A percentile compares a stretch with the other conserved stretches of the same genome.
phyloP scores from a whole-genome alignment of 2,797 vertebrate genomes.

The Leptatherina wallacei region DNA sequence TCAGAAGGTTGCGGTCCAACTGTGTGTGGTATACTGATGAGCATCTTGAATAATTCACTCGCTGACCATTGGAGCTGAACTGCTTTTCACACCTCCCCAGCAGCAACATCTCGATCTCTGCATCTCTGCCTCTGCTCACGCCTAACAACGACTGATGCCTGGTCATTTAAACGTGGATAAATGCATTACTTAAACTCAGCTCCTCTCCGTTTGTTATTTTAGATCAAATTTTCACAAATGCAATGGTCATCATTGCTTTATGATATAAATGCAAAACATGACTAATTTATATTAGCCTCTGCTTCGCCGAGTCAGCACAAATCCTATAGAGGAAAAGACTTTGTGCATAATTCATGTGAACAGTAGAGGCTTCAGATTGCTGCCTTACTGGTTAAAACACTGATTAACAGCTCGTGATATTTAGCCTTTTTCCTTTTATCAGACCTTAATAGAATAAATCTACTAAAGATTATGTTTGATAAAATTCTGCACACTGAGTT shows the following conservation, averaged over 20 bases:
- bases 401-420: conserved; percentile 31
- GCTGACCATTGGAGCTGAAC: conserved; percentile 45
- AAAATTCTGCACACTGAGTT: neutral
- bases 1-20: conserved; percentile 33
- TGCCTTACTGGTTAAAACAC: conserved; percentile 46
- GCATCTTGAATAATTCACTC: conserved; percentile 70
- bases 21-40: conserved; percentile 33
- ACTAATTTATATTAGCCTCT: conserved; percentile 44
- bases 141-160: conserved; percentile 27
- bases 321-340: conserved; percentile 34
- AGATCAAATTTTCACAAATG: conserved; percentile 14
- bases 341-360: conserved; percentile 66
- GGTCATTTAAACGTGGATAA: conserved; percentile 26
- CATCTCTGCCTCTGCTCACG: conserved; percentile 8
- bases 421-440: conserved; percentile 3
- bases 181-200: conserved; percentile 9
- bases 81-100: conserved; percentile 57
- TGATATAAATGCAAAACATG: conserved; percentile 43
- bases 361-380: conserved; percentile 21
- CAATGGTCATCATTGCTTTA: conserved; percentile 26
- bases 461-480: neutral
- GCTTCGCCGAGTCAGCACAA: conserved; percentile 56
- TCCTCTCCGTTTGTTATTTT: conserved; percentile 22
- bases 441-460: neutral
- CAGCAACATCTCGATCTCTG: conserved; percentile 45